These are phyloP conservation scores for Drosophila barbarae DNA, from an alignment of 2,888 invertebrate genomes.

Conservation along the genomic window DNA sequence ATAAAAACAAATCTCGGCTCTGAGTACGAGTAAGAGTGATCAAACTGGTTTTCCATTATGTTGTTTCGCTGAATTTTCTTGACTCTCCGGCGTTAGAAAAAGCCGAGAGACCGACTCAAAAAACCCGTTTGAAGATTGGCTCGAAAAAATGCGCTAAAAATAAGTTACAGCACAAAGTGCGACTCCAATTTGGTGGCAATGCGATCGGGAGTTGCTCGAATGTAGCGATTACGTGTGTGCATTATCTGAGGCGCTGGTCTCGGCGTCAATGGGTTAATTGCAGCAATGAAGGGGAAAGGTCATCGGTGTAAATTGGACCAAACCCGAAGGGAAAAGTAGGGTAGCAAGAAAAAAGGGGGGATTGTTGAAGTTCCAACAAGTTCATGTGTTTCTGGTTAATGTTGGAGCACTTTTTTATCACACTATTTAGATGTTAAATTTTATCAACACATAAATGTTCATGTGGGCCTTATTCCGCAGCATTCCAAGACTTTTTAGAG, in stretches of 20 bases:
- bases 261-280: constrained; percentile 50
- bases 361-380: neutral
- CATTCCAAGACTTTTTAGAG: neutral
- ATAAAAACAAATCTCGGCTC: constrained; percentile 48
- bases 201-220: constrained; percentile 19
- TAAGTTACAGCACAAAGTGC: constrained; percentile 63
- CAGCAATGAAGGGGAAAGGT: constrained; percentile 38
- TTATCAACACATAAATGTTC: neutral
- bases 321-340: constrained; percentile 2
- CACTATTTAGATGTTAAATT: neutral
- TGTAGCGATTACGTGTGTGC: constrained; percentile 35
- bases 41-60: constrained; percentile 69
- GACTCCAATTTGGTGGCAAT: constrained; percentile 48
- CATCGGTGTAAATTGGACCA: constrained; percentile 35
- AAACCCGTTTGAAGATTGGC: constrained; percentile 55
- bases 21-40: constrained; percentile 71
- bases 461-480: neutral
- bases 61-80: constrained; percentile 39
- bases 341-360: neutral
- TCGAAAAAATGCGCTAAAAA: constrained; percentile 65
- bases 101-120: constrained; percentile 45
- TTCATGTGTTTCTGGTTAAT: neutral
- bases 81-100: constrained; percentile 43
- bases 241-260: constrained; percentile 38
- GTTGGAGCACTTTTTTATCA: too few species aligned